Conservation (phyloP, 1,140 invertebrate species). For the Oryctes rhinoceros region DNA sequence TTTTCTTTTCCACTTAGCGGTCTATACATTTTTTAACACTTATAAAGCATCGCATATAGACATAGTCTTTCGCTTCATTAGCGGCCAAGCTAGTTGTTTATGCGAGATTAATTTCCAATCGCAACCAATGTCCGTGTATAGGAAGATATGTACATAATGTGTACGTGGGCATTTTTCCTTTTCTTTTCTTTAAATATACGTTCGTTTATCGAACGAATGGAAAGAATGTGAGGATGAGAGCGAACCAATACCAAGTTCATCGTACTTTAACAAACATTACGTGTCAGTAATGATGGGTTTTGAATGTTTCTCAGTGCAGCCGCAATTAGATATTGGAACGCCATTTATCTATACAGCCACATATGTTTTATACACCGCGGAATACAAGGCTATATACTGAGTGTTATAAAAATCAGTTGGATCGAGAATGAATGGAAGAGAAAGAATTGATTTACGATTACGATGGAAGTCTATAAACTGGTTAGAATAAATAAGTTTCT, state of each 20-base stretch:
- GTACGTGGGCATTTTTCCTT: conserved; percentile 17
- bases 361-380: too few relatives aligned
- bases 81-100: neutral
- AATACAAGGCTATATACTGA: too few relatives aligned
- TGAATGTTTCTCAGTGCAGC: conserved; percentile 24
- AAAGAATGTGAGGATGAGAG: conserved; percentile 22
- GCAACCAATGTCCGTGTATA: neutral
- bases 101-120: conserved; percentile 10
- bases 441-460: too few relatives aligned
- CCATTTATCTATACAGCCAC: neutral
- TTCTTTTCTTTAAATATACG: conserved; percentile 14
- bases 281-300: conserved; percentile 32
- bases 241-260: conserved; percentile 29
- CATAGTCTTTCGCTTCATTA: conserved; percentile 2
- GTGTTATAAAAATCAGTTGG: too few relatives aligned
- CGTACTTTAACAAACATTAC: conserved; percentile 31
- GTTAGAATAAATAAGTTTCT: too few relatives aligned
- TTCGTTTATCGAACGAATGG: conserved; percentile 13
- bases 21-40: conserved; percentile 2
- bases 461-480: too few relatives aligned
- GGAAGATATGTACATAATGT: neutral
- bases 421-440: too few relatives aligned
- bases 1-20: conserved; percentile 9
- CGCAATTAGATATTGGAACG: conserved; percentile 31
- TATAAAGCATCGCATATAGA: conserved; percentile 5